Percentiles rank a stretch among this genome's conserved stretches.
Evolutionary conservation across 2,113 vertebrate species (phyloP).

Genomic region (Bambusicola thoracicus): DNA sequence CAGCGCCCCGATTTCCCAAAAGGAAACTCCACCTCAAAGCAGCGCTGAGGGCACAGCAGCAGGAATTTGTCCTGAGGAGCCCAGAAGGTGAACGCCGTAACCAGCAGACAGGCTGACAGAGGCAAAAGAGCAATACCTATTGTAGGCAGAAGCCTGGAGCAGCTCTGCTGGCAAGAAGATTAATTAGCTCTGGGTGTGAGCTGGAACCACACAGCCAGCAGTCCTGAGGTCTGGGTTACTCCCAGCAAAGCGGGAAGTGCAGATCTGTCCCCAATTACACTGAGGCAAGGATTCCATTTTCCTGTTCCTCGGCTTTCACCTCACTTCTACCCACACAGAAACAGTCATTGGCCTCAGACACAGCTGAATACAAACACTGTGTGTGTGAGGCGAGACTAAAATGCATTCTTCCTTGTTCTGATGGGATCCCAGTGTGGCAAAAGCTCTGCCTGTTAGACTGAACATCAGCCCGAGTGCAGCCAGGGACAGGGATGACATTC

Average conservation of each 20-base stretch:
- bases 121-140: neutral
- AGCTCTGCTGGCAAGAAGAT: neutral
- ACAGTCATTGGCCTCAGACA: accelerated
- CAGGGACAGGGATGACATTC: neutral
- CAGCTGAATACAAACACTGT: neutral
- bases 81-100: neutral
- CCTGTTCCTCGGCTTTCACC: neutral
- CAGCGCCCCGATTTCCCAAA: neutral
- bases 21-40: slow-evolving; percentile 69
- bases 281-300: neutral
- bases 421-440: neutral
- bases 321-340: neutral
- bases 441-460: neutral
- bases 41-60: neutral
- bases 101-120: neutral
- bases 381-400: neutral
- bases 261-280: neutral
- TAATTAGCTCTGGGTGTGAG: slow-evolving; percentile 29
- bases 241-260: neutral
- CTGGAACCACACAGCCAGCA: neutral
- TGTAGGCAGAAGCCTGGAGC: slow-evolving; percentile 2
- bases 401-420: neutral
- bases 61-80: slow-evolving; percentile 52
- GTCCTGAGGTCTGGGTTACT: neutral
- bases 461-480: neutral